Base-by-base conservation (phyloP, 2,113 vertebrate genomes). In the Herpailurus yagouaroundi region DNA sequence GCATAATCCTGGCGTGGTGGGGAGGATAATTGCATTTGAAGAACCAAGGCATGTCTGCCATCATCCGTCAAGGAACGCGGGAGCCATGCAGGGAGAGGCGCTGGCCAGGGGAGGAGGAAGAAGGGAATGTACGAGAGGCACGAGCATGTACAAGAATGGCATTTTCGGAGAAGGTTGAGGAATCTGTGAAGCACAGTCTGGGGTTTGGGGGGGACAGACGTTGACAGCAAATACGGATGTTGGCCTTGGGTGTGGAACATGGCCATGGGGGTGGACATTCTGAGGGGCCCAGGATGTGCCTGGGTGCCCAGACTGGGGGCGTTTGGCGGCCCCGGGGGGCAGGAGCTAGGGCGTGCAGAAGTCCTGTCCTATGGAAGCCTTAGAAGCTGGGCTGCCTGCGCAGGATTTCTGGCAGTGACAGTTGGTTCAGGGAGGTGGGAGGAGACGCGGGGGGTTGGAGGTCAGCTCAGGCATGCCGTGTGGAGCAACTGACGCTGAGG, bases 81-180 rank as follows among this genome's bases (percentile, higher is more conserved):
- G 41, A 0, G 12, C 0, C 15, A 0, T 0, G 13, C 16, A 4
- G 3, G 16, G 1, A 1, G 5, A 57, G 29, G 79, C 0, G 63
- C 36, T 6, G 31, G 3, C 45, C 7, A 5, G 23, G 1, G 5
- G 48, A 12, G 27, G 12, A 4, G 8, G 19, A 1, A 1, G 14
- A 33, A 3, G n/a, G 12, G 33, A 45, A 45, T 4, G 4, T 4
- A 14, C 23, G 16, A 25, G 38, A 60, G 25, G 5, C 29, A 23
- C 7, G 33, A 16, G 10, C 8, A 0, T 4, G 14, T 14, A 3
- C 4, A 45, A 38, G 27, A 10, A 33, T 16, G 60, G 10, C 4
- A 2, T 74, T 55, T 29, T 9, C 8, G 21, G n/a, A 50, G 18
- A 13, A 7, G n/a, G 5, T 10, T 4, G 41, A 31, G 33, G 29